Evolutionary conservation across 2,113 vertebrate genomes (phyloP).

Genomic region (Phaethornis superciliosus): DNA sequence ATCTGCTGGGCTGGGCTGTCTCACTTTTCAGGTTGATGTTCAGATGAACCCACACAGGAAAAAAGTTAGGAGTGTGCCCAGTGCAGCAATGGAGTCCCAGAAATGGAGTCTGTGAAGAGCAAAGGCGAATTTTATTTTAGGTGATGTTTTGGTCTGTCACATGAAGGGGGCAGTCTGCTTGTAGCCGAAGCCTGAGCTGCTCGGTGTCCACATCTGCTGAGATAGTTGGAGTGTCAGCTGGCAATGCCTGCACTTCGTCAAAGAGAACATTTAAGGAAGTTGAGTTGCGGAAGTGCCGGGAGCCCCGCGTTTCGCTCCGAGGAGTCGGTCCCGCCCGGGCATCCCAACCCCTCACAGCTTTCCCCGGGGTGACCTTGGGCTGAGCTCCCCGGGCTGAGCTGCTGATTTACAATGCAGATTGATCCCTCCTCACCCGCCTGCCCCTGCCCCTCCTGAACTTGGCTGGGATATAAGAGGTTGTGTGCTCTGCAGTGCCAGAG

Average conservation of each 20-base stretch:
- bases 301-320: background rate
- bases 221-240: background rate
- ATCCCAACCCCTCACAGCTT: background rate
- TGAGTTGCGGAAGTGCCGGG: constrained; percentile 44
- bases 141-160: background rate
- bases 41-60: background rate
- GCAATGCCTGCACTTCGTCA: constrained; percentile 29
- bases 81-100: background rate
- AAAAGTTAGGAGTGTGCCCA: background rate
- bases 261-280: constrained; percentile 66
- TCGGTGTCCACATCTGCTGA: constrained; percentile 2
- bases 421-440: background rate
- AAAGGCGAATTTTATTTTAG: background rate
- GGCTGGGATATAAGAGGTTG: constrained; percentile 59
- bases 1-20: background rate
- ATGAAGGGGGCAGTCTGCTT: constrained; percentile 47
- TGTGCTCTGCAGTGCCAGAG: constrained; percentile 56
- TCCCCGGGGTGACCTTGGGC: background rate
- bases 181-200: background rate
- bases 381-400: background rate
- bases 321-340: background rate
- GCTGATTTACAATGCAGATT: constrained; percentile 80
- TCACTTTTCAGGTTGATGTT: background rate
- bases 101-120: background rate
- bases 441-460: constrained; percentile 19